Base-by-base conservation (phyloP, 2,113 vertebrate species). In the Neogobius melanostomus region DNA sequence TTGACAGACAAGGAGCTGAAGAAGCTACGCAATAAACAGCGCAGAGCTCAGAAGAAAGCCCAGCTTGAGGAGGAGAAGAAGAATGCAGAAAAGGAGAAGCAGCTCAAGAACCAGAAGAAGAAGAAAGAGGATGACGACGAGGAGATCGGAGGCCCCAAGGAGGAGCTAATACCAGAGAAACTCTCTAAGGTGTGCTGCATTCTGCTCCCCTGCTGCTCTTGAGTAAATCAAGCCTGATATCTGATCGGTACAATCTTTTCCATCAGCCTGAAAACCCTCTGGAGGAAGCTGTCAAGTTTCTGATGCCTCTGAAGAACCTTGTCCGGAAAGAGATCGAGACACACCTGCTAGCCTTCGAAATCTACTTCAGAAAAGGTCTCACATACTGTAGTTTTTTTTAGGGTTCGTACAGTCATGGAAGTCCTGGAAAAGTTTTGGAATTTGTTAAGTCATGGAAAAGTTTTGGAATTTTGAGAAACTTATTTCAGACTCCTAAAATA, bases 251-350 rank as follows among this genome's bases (percentile, higher is more conserved):
- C 14, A 7, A 7, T 14, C 64, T 71, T 8, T 17, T 56, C 53
- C 7, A 51, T 7, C 87, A 98, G 96, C 93, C 95, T 83, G 95
- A 97, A 89, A 94, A 87, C 81, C 96, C 96, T 74, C 92, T 98
- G 89, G 96, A 98, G 92, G 96, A 98, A 92, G 96, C 96, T 51
- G 93, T 97, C 89, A 98, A 96, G 88, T 98, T 98, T 92, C 92
- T 98, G 91, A 97, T 92, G 63, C 96, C 96, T 0, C 86, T 98
- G 81, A 97, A 97, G 92, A 95, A 95, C 85, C 93, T 97, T 90
- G 95, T 96, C 36, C 67, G 71, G 80, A 96, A 97, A 90, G 94
- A 95, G 86, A 97, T 98, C 84, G 96, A 97, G 83, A 98, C 96
- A 0, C 96, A 98, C 93, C 95, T 98, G 74, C 94, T 96, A 93